Percentiles rank a stretch among this genome's conserved stretches.
Evolutionary conservation across 2,113 vertebrate genomes (phyloP).

Genomic region (zebrafish (Danio rerio)): DNA sequence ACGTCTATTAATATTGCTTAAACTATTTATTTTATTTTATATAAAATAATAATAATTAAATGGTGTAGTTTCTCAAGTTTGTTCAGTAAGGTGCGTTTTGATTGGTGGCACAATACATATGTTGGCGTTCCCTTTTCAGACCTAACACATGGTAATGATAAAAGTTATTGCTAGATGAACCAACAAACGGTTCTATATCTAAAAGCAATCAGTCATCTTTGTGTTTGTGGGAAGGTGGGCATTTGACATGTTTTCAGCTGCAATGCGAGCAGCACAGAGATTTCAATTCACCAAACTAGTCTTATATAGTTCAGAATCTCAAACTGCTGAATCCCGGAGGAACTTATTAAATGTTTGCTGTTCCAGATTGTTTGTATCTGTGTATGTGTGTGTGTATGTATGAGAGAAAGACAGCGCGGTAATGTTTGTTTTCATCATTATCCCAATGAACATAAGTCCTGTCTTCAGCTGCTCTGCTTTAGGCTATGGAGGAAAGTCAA

Average conservation of each 20-base stretch:
- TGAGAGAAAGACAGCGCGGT: not conserved
- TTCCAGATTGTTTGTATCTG: conserved; percentile 17
- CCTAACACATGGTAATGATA: not conserved
- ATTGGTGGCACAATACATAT: not conserved
- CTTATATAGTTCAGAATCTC: conserved; percentile 13
- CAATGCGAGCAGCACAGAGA: conserved; percentile 45
- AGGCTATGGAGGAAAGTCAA: not conserved
- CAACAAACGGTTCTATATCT: conserved; percentile 4
- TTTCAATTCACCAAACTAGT: conserved; percentile 31
- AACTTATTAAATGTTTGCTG: conserved; percentile 47
- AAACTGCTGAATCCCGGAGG: conserved; percentile 36
- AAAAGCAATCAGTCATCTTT: not conserved
- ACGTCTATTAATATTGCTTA: too few relatives aligned
- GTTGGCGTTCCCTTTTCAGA: not conserved
- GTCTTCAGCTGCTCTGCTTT: not conserved
- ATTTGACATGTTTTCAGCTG: conserved; percentile 18
- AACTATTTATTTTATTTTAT: too few relatives aligned
- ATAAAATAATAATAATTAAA: too few relatives aligned
- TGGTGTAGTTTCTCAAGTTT: too few relatives aligned
- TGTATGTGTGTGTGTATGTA: conserved; percentile 19
- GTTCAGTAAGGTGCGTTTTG: not conserved
- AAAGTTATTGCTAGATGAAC: not conserved
- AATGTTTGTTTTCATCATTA: conserved; percentile 27
- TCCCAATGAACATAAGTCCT: conserved; percentile 13
- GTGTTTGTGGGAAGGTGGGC: not conserved